Conservation (phyloP, 2,797 vertebrate genomes). For the Hypotaenidia philippensis region DNA sequence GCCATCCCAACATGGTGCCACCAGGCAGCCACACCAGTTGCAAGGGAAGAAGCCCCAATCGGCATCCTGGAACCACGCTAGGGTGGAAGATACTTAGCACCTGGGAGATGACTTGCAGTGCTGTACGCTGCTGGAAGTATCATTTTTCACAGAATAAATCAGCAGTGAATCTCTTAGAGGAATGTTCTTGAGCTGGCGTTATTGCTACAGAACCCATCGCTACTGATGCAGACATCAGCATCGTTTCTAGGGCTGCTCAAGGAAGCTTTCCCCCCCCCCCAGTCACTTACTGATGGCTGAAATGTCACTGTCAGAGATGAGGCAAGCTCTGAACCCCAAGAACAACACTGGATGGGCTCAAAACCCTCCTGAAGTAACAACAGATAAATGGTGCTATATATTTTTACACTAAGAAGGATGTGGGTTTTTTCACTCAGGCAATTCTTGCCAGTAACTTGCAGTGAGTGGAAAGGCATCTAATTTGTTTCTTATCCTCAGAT, state of each 20-base stretch:
- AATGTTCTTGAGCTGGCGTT: neutral
- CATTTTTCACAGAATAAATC: neutral
- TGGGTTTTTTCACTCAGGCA: neutral
- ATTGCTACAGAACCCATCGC: neutral
- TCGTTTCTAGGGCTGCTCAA: neutral
- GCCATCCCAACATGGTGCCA: neutral
- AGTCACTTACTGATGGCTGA: neutral
- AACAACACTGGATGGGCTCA: neutral
- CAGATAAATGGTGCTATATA: neutral
- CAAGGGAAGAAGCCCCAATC: neutral
- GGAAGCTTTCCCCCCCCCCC: neutral
- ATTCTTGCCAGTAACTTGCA: neutral
- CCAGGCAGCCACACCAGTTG: neutral
- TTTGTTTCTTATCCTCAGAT: neutral
- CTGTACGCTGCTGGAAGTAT: neutral
- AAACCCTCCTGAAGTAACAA: neutral
- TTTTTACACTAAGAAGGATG: neutral
- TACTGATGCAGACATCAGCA: neutral
- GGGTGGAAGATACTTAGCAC: neutral
- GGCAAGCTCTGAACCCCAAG: neutral
- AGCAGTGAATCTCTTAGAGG: neutral
- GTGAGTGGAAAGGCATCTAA: neutral
- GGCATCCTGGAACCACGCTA: rapidly evolving
- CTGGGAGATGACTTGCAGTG: neutral
- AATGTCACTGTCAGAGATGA: neutral